phyloP scores from a whole-genome alignment of 2,797 vertebrate genomes.

The Podarcis lilfordi region DNA sequence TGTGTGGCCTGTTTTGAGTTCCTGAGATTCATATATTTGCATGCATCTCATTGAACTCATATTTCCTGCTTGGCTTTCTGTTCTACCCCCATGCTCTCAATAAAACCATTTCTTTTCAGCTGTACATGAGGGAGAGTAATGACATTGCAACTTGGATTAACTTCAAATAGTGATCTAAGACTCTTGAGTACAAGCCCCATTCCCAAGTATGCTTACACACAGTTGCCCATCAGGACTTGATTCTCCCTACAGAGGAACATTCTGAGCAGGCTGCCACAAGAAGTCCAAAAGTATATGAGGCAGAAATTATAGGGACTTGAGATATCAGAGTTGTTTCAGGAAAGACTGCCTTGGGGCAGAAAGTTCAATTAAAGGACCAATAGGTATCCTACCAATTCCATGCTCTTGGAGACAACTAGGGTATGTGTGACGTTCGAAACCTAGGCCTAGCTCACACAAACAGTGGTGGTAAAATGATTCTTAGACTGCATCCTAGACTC shows the following conservation, averaged over 20 bases:
- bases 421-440: neutral
- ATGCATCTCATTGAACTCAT: neutral
- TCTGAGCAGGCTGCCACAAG: neutral
- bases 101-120: neutral
- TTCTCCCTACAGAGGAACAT: neutral
- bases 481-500: neutral
- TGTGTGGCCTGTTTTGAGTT: conserved; percentile 6
- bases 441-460: neutral
- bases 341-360: neutral
- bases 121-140: neutral
- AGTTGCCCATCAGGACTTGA: neutral
- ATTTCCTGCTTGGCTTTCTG: neutral
- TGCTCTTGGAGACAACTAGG: neutral
- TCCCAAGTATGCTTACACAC: neutral
- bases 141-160: neutral
- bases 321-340: neutral
- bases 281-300: neutral
- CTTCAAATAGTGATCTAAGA: neutral
- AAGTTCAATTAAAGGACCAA: neutral
- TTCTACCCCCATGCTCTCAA: no score
- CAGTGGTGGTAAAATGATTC: neutral
- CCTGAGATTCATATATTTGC: conserved; percentile 11
- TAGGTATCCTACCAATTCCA: neutral
- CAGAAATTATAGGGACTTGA: neutral
- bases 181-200: neutral